phyloP scores from a whole-genome alignment of 30 jellyfish, hydroid and myxozoan species.

The Cassiopea xamachana region DNA sequence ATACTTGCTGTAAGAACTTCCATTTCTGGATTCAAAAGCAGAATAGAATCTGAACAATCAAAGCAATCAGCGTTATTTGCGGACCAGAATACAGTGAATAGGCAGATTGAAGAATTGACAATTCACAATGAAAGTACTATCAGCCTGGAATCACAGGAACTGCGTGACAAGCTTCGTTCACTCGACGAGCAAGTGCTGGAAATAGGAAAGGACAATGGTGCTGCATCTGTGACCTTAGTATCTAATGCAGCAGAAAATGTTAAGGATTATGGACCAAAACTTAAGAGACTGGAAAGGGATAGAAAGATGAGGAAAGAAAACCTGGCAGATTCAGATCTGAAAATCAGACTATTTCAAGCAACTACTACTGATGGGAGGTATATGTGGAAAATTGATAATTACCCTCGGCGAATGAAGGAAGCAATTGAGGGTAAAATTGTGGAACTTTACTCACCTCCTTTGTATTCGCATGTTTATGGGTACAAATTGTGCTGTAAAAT shows the following conservation, averaged over 20 bases:
- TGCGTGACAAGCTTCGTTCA: background rate
- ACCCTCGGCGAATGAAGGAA: constrained; percentile 64
- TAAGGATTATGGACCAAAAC: background rate
- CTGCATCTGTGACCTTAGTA: background rate
- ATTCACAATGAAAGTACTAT: background rate
- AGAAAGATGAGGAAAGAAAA: constrained; percentile 29
- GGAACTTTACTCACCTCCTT: constrained; percentile 86
- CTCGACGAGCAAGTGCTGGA: background rate
- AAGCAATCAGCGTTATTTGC: background rate
- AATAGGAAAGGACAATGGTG: background rate
- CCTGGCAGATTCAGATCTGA: constrained; percentile 61
- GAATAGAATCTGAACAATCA: background rate
- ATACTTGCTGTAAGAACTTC: constrained; percentile 42
- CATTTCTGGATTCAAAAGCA: background rate
- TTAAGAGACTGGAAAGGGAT: constrained; percentile 54
- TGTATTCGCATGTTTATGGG: constrained; percentile 62
- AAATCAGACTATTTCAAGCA: constrained; percentile 70
- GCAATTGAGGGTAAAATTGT: constrained; percentile 58
- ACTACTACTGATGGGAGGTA: constrained; percentile 72
- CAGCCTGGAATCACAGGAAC: background rate
- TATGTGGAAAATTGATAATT: constrained; percentile 86
- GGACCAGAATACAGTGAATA: background rate
- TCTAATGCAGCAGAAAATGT: background rate
- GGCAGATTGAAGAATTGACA: background rate
- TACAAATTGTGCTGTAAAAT: constrained; percentile 68